Conservation (phyloP, 2,113 vertebrate species). For the Lasiurus cinereus region DNA sequence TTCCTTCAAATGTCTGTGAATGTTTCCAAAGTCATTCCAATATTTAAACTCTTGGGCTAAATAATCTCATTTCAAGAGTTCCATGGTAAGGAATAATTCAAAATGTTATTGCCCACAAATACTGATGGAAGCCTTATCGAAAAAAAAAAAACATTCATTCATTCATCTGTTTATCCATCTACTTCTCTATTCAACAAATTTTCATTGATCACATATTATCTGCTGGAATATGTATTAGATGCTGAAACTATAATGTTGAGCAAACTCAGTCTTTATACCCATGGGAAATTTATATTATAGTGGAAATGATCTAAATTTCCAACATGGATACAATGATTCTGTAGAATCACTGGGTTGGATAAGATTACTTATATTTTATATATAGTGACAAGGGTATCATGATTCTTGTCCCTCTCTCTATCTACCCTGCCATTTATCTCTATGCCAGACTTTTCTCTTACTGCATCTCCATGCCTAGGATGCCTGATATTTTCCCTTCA, state of each 20-base stretch:
- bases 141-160: background rate
- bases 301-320: background rate
- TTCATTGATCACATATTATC: background rate
- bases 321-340: background rate
- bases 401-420: background rate
- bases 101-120: background rate
- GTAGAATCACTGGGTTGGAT: background rate
- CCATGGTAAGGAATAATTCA: background rate
- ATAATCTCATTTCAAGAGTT: background rate
- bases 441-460: background rate
- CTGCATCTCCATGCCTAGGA: background rate
- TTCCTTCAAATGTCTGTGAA: background rate
- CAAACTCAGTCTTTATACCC: background rate
- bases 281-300: background rate
- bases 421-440: background rate
- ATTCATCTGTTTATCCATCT: background rate
- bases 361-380: background rate
- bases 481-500: background rate
- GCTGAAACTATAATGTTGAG: background rate
- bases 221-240: background rate
- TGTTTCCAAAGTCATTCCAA: background rate
- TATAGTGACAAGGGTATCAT: background rate
- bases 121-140: background rate
- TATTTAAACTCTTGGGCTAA: background rate
- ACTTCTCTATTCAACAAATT: background rate